A percentile compares a stretch with the other conserved stretches of the same genome.
Evolutionary conservation across 2,113 vertebrate species (phyloP).

Genomic region (Ictidomys tridecemlineatus): DNA sequence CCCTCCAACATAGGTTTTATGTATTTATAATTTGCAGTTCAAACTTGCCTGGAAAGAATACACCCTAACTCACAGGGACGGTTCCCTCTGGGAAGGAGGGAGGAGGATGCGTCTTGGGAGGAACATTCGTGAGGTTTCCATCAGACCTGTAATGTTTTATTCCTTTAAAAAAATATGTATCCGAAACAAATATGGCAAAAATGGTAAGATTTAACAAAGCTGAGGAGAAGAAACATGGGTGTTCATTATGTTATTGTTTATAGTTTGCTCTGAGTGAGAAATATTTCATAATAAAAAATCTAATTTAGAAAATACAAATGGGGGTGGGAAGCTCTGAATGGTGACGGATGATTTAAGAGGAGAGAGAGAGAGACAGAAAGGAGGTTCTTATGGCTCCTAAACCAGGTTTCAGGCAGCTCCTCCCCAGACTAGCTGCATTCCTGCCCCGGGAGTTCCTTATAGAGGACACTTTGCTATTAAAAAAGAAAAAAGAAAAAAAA

Average conservation of each 20-base stretch:
- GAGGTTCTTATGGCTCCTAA: neutral
- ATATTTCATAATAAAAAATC: constrained; percentile 78
- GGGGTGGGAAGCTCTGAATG: constrained; percentile 8
- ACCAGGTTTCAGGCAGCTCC: neutral
- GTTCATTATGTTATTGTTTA: constrained; percentile 69
- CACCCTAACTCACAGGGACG: neutral
- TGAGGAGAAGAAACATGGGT: constrained; percentile 26
- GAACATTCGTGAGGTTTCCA: neutral
- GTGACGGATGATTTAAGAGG: constrained; percentile 49
- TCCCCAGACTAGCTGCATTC: neutral
- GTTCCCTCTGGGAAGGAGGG: neutral
- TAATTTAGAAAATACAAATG: constrained; percentile 69
- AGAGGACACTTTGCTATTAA: neutral
- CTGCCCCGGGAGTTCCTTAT: neutral
- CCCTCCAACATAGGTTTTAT: neutral
- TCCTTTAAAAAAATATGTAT: constrained; percentile 63
- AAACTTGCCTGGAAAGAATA: neutral
- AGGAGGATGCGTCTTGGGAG: constrained; percentile 15
- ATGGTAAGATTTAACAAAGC: constrained; percentile 69
- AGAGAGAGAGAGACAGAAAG: neutral
- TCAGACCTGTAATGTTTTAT: neutral
- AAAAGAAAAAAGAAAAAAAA: neutral
- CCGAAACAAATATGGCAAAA: constrained; percentile 65
- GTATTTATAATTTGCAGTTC: neutral
- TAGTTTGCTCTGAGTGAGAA: constrained; percentile 63